Conservation (phyloP, 2,888 invertebrate genomes). For the Lamellibrachia columna region DNA sequence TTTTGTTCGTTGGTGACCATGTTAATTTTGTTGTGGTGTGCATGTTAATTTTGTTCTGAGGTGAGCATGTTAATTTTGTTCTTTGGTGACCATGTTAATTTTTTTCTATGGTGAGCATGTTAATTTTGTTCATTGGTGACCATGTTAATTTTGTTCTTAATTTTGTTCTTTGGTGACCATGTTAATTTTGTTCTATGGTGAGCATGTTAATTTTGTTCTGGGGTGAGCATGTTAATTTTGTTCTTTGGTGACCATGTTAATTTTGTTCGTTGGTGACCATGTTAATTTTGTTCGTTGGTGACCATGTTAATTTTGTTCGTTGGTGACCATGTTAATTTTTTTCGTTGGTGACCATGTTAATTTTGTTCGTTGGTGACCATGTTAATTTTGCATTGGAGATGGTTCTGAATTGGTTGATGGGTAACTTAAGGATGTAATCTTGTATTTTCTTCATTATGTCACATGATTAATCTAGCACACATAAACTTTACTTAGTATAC, state of each 20-base stretch:
- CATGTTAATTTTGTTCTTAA: not conserved
- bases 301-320: not conserved
- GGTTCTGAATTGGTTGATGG: not conserved
- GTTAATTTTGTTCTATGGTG: not conserved
- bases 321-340: not conserved
- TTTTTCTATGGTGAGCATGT: not conserved
- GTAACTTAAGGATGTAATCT: no score
- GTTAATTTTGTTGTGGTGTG: no score
- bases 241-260: not conserved
- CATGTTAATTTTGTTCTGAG: no score
- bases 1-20: no score
- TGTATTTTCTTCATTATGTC: no score
- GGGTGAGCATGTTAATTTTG: not conserved
- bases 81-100: not conserved
- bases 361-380: not conserved
- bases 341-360: not conserved
- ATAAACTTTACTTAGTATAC: no score
- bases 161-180: not conserved
- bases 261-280: not conserved
- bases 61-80: not conserved
- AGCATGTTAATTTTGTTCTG: not conserved
- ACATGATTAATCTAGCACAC: no score
- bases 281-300: not conserved
- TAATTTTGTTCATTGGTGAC: no score
- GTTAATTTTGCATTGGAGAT: not conserved